Conservation (phyloP, 2,888 invertebrate species). For the Sturmia bella region DNA sequence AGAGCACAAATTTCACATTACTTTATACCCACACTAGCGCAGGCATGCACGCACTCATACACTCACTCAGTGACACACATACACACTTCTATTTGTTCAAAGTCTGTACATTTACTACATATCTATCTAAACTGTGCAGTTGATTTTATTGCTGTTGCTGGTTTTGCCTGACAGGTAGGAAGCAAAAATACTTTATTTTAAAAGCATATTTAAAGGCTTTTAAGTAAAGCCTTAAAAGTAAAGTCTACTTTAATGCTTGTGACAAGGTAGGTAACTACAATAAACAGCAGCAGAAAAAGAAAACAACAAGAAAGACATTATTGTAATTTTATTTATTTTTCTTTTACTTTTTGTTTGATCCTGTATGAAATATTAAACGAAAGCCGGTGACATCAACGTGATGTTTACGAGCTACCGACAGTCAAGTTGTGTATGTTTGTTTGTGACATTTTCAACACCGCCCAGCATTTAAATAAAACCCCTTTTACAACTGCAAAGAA, state of each 20-base stretch:
- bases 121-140: conserved; percentile 6
- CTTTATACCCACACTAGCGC: conserved; percentile 12
- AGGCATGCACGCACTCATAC: background rate
- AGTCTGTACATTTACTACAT: conserved; percentile 9
- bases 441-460: conserved; percentile 15
- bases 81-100: background rate
- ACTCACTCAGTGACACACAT: background rate
- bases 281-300: background rate
- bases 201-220: conserved; percentile 46
- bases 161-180: background rate
- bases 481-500: background rate
- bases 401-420: background rate
- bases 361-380: conserved; percentile 7
- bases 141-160: conserved; percentile 4
- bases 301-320: conserved; percentile 2
- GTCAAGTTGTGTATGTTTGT: conserved; percentile 4
- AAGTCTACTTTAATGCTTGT: conserved; percentile 44
- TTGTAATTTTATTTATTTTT: conserved; percentile 19
- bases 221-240: conserved; percentile 27
- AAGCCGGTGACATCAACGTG: conserved; percentile 19
- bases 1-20: conserved; percentile 52
- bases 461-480: conserved; percentile 23
- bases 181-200: conserved; percentile 17
- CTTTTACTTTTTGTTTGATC: conserved; percentile 11
- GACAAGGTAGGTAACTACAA: conserved; percentile 14